Evolutionary conservation across 2,888 invertebrate species (phyloP), one percentile per base, ranked within the genome.

Genomic region (Phytoseiulus persimilis): DNA sequence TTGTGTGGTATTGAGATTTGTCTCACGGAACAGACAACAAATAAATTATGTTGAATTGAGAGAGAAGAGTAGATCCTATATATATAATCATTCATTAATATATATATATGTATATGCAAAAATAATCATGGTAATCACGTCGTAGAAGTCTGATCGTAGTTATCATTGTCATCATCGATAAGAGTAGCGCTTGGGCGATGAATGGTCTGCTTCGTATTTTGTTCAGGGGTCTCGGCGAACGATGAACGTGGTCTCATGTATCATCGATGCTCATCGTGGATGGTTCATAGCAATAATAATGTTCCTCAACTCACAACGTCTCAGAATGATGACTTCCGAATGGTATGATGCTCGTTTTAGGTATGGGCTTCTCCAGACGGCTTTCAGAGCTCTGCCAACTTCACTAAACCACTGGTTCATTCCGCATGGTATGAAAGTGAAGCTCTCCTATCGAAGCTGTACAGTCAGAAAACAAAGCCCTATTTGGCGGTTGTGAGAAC

Each of bases 31-130:
- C 65, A 28, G 65, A 65, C 65, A 65, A 65, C 65, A 65, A 65
- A 65, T 65, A 65, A 65, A 65, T 65, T 65, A 65, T 65, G 65
- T 28, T 23, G 65, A 18, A 65, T 65, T 65, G 65, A 65, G 65
- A 65, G 65, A 28, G 28, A 65, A 65, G 65, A 65, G 65, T 65
- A 28, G 14, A 65, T 65, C 65, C 65, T 87, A 32, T 87, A 33
- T 33, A 32, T 11, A n/a, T n/a, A n/a, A n/a, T n/a, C 1, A n/a
- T 87, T 32, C n/a, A 11, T 6, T 87, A 32, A 6, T 32, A 87
- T 32, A 87, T 32, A 87, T 87, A 87, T 32, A 87, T 87, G 45
- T 87, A 87, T 87, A 32, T 87, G 28, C 11, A 87, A n/a, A 87
- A n/a, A 87, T 32, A 87, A n/a, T 39, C 32, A 28, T 83, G 11